These are phyloP conservation scores for Oreochromis aureus DNA, from an alignment of 2,113 vertebrate genomes.

Conservation along the genomic window DNA sequence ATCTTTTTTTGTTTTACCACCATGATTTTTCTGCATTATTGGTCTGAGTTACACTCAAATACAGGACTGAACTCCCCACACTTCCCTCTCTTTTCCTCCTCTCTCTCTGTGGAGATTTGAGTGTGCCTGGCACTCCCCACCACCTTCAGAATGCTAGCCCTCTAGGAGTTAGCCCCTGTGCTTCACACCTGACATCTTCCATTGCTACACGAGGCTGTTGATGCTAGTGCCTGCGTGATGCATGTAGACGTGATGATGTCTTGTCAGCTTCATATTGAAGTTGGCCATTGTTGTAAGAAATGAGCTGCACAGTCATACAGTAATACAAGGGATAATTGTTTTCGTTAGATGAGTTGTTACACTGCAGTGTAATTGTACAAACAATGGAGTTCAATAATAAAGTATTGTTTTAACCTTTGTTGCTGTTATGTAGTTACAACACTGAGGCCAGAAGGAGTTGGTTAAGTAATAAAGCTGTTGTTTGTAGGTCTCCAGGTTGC, in stretches of 20 bases:
- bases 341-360: constrained; percentile 14
- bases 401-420: constrained; percentile 52
- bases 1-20: constrained; percentile 8
- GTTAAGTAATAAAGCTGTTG: background rate
- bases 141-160: background rate
- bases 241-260: constrained; percentile 42
- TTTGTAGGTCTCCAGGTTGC: background rate
- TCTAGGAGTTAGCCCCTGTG: background rate
- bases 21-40: constrained; percentile 16
- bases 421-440: background rate
- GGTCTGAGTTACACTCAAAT: constrained; percentile 24
- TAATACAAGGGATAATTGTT: constrained; percentile 32
- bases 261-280: constrained; percentile 73
- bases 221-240: constrained; percentile 39
- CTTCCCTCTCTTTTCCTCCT: rapidly evolving
- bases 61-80: background rate
- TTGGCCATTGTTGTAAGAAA: constrained; percentile 37
- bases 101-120: background rate
- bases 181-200: background rate
- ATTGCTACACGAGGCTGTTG: constrained; percentile 25
- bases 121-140: background rate
- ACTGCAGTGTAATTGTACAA: constrained; percentile 45
- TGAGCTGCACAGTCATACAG: constrained; percentile 10
- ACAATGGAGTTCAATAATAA: constrained; percentile 50
- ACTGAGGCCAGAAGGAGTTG: background rate